phyloP scores from a whole-genome alignment of 2,888 invertebrate genomes.

The Urechis unicinctus region DNA sequence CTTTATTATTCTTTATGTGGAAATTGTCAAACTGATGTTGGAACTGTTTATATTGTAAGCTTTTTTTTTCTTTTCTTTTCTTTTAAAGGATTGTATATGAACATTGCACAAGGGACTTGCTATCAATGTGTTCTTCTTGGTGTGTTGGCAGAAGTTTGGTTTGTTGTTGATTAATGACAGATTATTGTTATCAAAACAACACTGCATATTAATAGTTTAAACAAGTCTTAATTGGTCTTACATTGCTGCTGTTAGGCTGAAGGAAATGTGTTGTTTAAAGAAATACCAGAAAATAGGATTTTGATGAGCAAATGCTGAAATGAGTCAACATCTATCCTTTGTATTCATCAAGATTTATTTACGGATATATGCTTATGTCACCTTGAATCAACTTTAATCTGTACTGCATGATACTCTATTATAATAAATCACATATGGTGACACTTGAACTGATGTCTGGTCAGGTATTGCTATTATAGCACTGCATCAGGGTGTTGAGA shows the following conservation, averaged over 20 bases:
- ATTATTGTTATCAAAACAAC: not conserved
- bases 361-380: not conserved
- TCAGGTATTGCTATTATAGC: too few species aligned
- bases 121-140: not conserved
- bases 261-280: not conserved
- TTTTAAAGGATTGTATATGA: not conserved
- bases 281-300: slow-evolving; percentile 67
- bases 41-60: slow-evolving; percentile 2
- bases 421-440: too few species aligned
- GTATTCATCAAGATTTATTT: not conserved
- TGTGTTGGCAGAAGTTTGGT: not conserved
- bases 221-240: too few species aligned
- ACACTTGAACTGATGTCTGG: too few species aligned
- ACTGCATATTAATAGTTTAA: too few species aligned
- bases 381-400: not conserved
- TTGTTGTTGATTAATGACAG: not conserved
- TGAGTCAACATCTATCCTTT: not conserved
- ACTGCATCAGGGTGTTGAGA: too few species aligned
- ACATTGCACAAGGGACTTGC: not conserved
- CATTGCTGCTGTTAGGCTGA: not conserved
- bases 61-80: not conserved
- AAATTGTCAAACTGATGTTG: too few species aligned
- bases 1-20: too few species aligned
- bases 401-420: too few species aligned
- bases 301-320: slow-evolving; percentile 62